Evolutionary conservation across 2,113 vertebrate species (phyloP), one percentile per base, ranked within the genome.

Genomic region (Ailurus styani): DNA sequence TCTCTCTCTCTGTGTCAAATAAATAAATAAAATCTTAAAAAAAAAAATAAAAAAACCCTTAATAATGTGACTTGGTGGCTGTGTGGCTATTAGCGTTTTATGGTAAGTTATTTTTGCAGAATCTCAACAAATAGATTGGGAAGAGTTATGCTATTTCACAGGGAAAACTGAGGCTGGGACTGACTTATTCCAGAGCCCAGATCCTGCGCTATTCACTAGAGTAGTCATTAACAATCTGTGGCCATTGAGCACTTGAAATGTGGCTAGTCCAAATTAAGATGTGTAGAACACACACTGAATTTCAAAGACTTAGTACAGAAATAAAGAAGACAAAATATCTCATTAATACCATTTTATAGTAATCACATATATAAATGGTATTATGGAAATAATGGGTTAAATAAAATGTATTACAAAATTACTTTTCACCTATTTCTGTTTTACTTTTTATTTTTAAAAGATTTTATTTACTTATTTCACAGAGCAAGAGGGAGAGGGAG

Each of bases 261-360:
- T 72, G 31, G 81, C 60, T 62, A 78, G 11, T 52, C 40, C 75
- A 68, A 94, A 62, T 45, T 87, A 90, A 82, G 34, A 73, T 1
- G 10, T 55, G 17, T 86, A 93, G 75, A 90, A 70, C 57, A 95
- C 7, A 87, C 64, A 87, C 1, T 57, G 42, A 75, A n/a, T 45
- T 93, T 95, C 50, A 88, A 95, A 94, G 64, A 86, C 37, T 78
- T 50, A 66, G 64, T 85, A 75, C 6, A 90, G 90, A 95, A 85
- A 47, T 52, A 90, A 93, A 78, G 57, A 87, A 55, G 42, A n/a
- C 42, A 88, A 95, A 90, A 45, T 37, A 62, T 73, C 60, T 64
- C 45, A 82, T 21, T 77, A 90, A 87, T 47, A 73, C 2, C 37
- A 27, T 77, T 75, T 93, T 47, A 78, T 64, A 77, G 55, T 57